phyloP scores from a whole-genome alignment of 2,797 vertebrate genomes.

The Acanthopagrus latus region DNA sequence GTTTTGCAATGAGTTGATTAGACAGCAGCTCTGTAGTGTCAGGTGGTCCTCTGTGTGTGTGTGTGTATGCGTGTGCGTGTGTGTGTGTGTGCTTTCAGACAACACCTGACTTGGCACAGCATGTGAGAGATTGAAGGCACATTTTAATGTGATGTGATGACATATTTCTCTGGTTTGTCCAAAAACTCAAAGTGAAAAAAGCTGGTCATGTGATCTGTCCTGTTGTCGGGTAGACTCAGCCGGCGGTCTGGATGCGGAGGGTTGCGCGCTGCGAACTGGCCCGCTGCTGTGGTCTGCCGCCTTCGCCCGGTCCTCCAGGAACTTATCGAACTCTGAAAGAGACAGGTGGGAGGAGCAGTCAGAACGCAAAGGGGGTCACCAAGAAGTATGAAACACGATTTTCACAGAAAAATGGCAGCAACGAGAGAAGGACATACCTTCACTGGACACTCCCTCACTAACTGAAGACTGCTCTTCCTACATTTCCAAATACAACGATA shows the following conservation, averaged over 20 bases:
- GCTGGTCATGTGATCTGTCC: slow-evolving; percentile 79
- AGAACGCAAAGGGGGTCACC: neutral
- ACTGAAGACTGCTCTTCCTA: slow-evolving; percentile 76
- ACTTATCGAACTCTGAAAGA: slow-evolving; percentile 84
- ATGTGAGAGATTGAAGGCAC: slow-evolving; percentile 2
- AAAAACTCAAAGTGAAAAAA: slow-evolving; percentile 81
- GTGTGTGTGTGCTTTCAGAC: slow-evolving; percentile 14
- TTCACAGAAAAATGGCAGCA: neutral
- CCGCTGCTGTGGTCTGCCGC: slow-evolving; percentile 60
- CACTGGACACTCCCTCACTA: slow-evolving; percentile 83
- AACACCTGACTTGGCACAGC: slow-evolving; percentile 40
- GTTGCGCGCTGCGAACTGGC: neutral
- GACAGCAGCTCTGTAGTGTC: slow-evolving; percentile 38
- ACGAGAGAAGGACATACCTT: slow-evolving; percentile 70
- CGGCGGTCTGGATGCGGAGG: slow-evolving; percentile 49
- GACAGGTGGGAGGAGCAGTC: neutral
- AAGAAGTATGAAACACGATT: neutral
- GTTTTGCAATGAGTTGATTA: slow-evolving; percentile 38
- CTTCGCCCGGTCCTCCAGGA: slow-evolving; percentile 81
- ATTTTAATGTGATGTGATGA: slow-evolving; percentile 12
- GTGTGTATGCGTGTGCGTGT: slow-evolving; percentile 21
- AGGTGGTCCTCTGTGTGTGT: slow-evolving; percentile 20
- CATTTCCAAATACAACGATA: slow-evolving; percentile 50
- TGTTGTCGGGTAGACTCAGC: slow-evolving; percentile 62
- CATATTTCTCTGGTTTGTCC: neutral